Evolutionary conservation across 2,888 invertebrate species (phyloP).

Genomic region (Monopis laevigella): DNA sequence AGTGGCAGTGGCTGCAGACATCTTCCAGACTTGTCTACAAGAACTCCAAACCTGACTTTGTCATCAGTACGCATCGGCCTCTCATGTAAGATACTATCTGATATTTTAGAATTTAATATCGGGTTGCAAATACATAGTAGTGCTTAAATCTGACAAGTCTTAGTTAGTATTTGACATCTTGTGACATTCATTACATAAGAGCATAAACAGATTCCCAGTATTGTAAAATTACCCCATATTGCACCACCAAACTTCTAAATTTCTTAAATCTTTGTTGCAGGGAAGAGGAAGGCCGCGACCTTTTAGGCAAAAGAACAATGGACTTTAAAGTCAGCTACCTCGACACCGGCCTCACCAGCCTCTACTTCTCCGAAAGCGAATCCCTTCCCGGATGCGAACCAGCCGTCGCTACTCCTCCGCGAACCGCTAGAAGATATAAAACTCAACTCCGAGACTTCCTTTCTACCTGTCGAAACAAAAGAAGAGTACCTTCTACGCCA

Average conservation of each 20-base stretch:
- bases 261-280: slow-evolving; percentile 52
- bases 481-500: slow-evolving; percentile 68
- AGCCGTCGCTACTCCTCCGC: slow-evolving; percentile 71
- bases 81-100: slow-evolving; percentile 98
- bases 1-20: slow-evolving; percentile 99
- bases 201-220: no score
- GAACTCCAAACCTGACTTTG: slow-evolving; percentile 99
- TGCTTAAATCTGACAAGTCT: no score
- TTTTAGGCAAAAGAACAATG: slow-evolving; percentile 97
- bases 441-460: slow-evolving; percentile 92
- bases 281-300: slow-evolving; percentile 98
- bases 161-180: no score
- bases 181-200: no score
- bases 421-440: slow-evolving; percentile 89
- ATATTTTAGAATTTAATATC: no score
- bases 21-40: slow-evolving; percentile 96
- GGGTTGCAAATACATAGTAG: no score
- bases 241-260: no score
- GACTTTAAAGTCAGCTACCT: slow-evolving; percentile 99
- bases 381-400: slow-evolving; percentile 73
- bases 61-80: slow-evolving; percentile 97
- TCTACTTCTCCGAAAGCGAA: slow-evolving; percentile 89
- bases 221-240: no score
- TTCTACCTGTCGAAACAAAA: slow-evolving; percentile 89
- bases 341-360: slow-evolving; percentile 91